Evolutionary conservation across 1,140 invertebrate genomes (phyloP), one percentile per base, ranked within the genome.

Genomic region (Cataglyphis hispanica): DNA sequence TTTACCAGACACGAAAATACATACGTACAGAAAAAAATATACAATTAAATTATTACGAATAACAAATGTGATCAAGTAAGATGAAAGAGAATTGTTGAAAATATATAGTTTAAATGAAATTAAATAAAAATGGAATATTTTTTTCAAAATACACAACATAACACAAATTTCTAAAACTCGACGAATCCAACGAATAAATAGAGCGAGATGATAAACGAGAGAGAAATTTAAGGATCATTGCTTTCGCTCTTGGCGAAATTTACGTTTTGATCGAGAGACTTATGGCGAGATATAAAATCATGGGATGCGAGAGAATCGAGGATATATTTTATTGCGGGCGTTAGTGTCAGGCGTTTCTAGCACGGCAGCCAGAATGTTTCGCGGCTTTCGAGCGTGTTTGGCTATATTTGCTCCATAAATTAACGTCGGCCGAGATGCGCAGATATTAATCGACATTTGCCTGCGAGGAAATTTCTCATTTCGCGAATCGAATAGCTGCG

Each of bases 391-490:
- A 13, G 60, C 31, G 34, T 53, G n/a, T n/a, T n/a, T n/a, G n/a
- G n/a, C n/a, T n/a, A n/a, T 25, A 46, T 34, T 69, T 61, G 25
- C 19, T 61, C 37, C 16, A 74, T 67, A 67, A 64, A 87, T 75
- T 67, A 75, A 37, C 58, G 34, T 40, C 43, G 61, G 11, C 34
- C 34, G 22, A 78, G 56, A 40, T 34, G 31, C 25, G 19, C 27
- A 25, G 25, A 58, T 67, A 37, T 58, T 83, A 74, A 89, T 89
- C 87, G 84, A 89, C 89, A 89, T 34, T 76, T 43, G 75, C 56
- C 22, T 66, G 43, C 25, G 60, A 72, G 70, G 61, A 89, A 86
- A 88, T 85, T 89, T 86, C 76, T 88, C 87, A 81, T 86, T 89
- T 88, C 40, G 43, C 78, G 22, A 40, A 27, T 64, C 63, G 74